phyloP scores from a whole-genome alignment of 2,888 invertebrate species.

The Deilephila elpenor region DNA sequence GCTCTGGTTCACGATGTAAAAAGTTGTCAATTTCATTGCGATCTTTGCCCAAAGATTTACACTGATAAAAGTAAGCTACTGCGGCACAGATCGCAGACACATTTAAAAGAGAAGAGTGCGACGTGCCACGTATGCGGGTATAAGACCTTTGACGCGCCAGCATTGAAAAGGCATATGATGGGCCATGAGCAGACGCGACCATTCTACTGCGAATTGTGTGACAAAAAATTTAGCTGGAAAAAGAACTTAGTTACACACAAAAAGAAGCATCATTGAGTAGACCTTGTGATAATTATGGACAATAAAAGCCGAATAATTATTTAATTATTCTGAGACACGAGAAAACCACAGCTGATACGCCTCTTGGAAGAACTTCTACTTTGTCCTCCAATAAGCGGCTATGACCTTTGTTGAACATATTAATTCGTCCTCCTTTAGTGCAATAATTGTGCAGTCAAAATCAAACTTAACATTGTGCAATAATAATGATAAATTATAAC shows the following conservation, averaged over 20 bases:
- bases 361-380: too few relatives aligned
- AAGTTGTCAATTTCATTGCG: slow-evolving; percentile 48
- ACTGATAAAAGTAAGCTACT: slow-evolving; percentile 29
- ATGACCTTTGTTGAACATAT: too few relatives aligned
- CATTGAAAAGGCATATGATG: slow-evolving; percentile 38
- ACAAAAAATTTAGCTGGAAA: slow-evolving; percentile 60
- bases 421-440: too few relatives aligned
- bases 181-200: slow-evolving; percentile 43
- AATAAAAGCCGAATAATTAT: neutral
- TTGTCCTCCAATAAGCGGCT: too few relatives aligned
- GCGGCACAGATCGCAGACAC: slow-evolving; percentile 30
- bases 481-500: too few relatives aligned
- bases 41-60: slow-evolving; percentile 45
- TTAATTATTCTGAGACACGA: neutral
- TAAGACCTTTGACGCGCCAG: slow-evolving; percentile 35
- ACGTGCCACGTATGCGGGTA: slow-evolving; percentile 43
- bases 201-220: slow-evolving; percentile 68
- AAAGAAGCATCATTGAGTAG: slow-evolving; percentile 14
- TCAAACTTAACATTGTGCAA: too few relatives aligned
- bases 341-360: too few relatives aligned
- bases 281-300: slow-evolving; percentile 40
- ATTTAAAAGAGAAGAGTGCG: slow-evolving; percentile 42
- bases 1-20: slow-evolving; percentile 33
- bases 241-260: slow-evolving; percentile 33
- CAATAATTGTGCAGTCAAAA: too few relatives aligned